Conservation (phyloP, 2,797 vertebrate species). For the Darevskia nairensis region DNA sequence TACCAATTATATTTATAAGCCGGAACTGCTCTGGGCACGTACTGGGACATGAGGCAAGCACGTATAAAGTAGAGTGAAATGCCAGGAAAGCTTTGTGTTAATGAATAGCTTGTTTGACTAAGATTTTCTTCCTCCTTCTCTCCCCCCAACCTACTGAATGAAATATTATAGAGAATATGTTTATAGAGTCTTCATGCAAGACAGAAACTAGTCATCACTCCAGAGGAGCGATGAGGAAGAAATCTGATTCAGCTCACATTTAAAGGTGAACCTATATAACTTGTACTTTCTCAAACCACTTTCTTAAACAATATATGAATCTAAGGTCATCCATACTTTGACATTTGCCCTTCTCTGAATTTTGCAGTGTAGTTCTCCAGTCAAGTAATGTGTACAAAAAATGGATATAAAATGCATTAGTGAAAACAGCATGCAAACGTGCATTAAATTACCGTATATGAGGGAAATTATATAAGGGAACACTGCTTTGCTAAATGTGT, state of each 20-base stretch:
- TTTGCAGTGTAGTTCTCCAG: too few relatives aligned
- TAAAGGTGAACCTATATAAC: background rate
- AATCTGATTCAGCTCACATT: too few relatives aligned
- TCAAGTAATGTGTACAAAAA: too few relatives aligned
- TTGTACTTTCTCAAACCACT: background rate
- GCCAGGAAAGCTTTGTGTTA: constrained; percentile 6
- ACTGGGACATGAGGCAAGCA: constrained; percentile 1
- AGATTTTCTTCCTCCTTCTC: background rate
- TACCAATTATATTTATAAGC: constrained; percentile 18
- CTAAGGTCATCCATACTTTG: too few relatives aligned
- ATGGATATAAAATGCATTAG: too few relatives aligned
- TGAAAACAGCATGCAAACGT: too few relatives aligned
- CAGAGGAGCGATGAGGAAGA: too few relatives aligned
- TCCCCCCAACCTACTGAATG: background rate
- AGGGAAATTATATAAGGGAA: too few relatives aligned
- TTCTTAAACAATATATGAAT: background rate
- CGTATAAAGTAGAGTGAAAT: constrained; percentile 15
- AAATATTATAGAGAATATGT: background rate
- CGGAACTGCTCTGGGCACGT: constrained; percentile 31
- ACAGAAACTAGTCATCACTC: accelerated
- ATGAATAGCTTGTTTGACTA: background rate
- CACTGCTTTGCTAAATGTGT: too few relatives aligned
- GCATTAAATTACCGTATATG: too few relatives aligned
- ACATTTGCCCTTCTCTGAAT: too few relatives aligned
- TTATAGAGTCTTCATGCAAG: accelerated